These are phyloP conservation scores for Drosophila percnosoma DNA, from an alignment of 2,888 invertebrate species.

Conservation along the genomic window DNA sequence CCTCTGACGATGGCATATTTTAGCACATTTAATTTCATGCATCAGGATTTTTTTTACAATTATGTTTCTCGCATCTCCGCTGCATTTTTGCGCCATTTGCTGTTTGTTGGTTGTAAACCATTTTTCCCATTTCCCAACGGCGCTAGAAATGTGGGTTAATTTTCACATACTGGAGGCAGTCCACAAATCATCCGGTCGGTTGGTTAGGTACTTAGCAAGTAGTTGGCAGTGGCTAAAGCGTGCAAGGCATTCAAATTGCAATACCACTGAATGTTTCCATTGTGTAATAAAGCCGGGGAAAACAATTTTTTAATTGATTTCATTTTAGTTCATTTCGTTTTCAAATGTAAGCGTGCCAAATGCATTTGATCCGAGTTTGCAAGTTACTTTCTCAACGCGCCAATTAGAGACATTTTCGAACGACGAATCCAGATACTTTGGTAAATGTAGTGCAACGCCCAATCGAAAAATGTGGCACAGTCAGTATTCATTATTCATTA, in stretches of 20 bases:
- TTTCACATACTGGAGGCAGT: slow-evolving; percentile 39
- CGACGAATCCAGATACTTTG: slow-evolving; percentile 7
- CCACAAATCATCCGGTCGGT: slow-evolving; percentile 52
- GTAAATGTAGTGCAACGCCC: slow-evolving; percentile 31
- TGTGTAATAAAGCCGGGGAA: slow-evolving; percentile 47
- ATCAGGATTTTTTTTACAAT: slow-evolving; percentile 47
- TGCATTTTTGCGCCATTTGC: slow-evolving; percentile 35
- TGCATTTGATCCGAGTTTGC: slow-evolving; percentile 15
- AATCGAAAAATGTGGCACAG: slow-evolving; percentile 39
- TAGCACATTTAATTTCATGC: slow-evolving; percentile 63
- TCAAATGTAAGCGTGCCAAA: slow-evolving; percentile 64
- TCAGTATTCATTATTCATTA: slow-evolving; percentile 61
- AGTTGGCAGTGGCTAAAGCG: slow-evolving; percentile 32
- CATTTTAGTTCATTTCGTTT: slow-evolving; percentile 51
- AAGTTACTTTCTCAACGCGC: slow-evolving; percentile 58
- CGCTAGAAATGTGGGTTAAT: slow-evolving; percentile 55
- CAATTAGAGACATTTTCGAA: background rate
- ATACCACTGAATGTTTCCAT: slow-evolving; percentile 49
- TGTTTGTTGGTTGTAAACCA: slow-evolving; percentile 36
- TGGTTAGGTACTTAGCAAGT: slow-evolving; percentile 14
- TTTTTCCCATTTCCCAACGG: slow-evolving; percentile 50
- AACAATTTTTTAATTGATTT: slow-evolving; percentile 67
- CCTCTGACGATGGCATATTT: slow-evolving; percentile 20
- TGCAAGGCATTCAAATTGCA: slow-evolving; percentile 78
- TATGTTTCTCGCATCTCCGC: slow-evolving; percentile 12